Percentiles rank a stretch among this genome's conserved stretches.
Evolutionary conservation across 2,888 invertebrate genomes (phyloP).

Genomic region (Eupsilia transversa): DNA sequence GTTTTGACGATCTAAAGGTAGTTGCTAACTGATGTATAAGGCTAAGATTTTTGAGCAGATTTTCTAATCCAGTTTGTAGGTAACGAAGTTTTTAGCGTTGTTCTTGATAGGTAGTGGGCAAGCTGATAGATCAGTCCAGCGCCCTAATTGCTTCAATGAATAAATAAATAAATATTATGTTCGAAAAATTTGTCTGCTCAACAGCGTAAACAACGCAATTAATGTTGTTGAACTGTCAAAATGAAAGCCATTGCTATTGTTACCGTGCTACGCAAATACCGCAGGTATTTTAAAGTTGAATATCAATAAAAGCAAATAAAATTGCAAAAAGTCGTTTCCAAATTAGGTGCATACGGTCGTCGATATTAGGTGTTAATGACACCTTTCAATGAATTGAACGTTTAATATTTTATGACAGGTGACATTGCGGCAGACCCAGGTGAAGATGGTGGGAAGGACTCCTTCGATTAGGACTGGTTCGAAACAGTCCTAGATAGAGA

Average conservation of each 20-base stretch:
- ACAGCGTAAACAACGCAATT: too few relatives aligned
- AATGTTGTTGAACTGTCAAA: too few relatives aligned
- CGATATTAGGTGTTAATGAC: not conserved
- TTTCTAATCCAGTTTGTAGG: not conserved
- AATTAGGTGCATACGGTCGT: too few relatives aligned
- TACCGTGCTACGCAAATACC: too few relatives aligned
- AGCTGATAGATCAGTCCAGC: not conserved
- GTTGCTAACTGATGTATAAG: not conserved
- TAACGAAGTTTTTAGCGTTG: not conserved
- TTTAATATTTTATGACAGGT: not conserved
- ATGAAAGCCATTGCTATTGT: too few relatives aligned
- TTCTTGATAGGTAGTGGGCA: not conserved
- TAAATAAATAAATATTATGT: too few relatives aligned
- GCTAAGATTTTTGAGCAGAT: too few relatives aligned
- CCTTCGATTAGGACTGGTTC: too few relatives aligned
- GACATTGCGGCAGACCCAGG: not conserved
- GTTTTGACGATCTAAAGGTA: conserved; percentile 6
- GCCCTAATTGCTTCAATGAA: too few relatives aligned
- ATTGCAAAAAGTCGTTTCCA: too few relatives aligned
- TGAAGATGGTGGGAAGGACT: not conserved
- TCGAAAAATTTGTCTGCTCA: too few relatives aligned
- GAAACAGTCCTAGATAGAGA: not conserved
- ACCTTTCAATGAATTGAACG: not conserved
- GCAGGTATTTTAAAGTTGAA: not conserved
- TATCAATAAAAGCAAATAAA: not conserved